These are phyloP conservation scores for Microchrysa polita DNA, from an alignment of 2,888 invertebrate species.

Conservation along the genomic window DNA sequence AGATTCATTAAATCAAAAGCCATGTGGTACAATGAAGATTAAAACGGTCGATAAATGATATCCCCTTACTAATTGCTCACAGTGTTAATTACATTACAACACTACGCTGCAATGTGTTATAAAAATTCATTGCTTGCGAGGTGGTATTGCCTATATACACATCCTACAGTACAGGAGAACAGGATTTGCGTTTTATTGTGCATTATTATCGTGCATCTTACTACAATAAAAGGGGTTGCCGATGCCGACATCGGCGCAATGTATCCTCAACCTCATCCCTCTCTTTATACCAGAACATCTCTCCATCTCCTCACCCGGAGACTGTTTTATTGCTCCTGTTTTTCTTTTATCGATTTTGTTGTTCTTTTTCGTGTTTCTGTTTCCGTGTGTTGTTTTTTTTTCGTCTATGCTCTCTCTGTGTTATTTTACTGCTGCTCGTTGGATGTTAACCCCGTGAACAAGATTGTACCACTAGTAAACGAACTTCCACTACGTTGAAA, in stretches of 20 bases:
- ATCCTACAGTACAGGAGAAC: neutral
- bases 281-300: neutral
- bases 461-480: too few species aligned
- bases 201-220: constrained; percentile 35
- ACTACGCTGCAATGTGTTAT: neutral
- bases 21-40: too few species aligned
- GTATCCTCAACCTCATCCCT: constrained; percentile 6
- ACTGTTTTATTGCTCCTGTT: constrained; percentile 17
- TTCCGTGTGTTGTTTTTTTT: constrained; percentile 11
- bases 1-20: too few species aligned
- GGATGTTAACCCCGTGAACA: too few species aligned
- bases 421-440: too few species aligned
- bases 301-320: neutral
- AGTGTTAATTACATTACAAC: neutral
- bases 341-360: constrained; percentile 42
- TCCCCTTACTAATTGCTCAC: neutral
- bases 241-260: constrained; percentile 31
- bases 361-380: constrained; percentile 28
- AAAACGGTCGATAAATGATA: neutral
- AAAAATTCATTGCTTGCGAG: too few species aligned
- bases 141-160: too few species aligned
- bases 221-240: constrained; percentile 25
- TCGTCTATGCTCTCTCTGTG: neutral
- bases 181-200: constrained; percentile 6
- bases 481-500: too few species aligned